Evolutionary conservation across 2,113 vertebrate genomes (phyloP).

Genomic region (Vulpes lagopus): DNA sequence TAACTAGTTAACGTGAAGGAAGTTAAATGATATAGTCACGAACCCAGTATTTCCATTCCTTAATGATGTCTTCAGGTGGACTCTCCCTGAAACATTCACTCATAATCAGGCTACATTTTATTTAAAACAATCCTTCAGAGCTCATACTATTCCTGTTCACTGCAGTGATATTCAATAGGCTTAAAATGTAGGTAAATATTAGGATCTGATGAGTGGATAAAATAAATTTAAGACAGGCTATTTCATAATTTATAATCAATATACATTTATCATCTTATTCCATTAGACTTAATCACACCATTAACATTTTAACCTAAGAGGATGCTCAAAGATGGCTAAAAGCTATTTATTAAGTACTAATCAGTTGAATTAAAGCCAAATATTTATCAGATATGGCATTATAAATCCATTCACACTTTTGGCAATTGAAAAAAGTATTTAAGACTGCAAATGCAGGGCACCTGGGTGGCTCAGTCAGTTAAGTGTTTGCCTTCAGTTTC

Average conservation of each 20-base stretch:
- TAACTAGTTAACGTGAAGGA: neutral
- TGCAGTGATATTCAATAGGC: neutral
- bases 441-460: neutral
- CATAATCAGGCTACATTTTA: neutral
- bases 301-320: slow-evolving; percentile 10
- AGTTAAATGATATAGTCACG: rapidly evolving
- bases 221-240: neutral
- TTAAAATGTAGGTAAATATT: neutral
- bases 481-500: too few relatives aligned
- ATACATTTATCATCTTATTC: neutral
- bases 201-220: neutral
- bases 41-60: neutral
- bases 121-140: too few relatives aligned
- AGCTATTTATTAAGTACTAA: slow-evolving; percentile 41
- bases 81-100: neutral
- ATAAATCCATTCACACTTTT: neutral
- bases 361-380: neutral
- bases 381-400: neutral
- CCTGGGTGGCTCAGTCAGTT: too few relatives aligned
- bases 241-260: slow-evolving; percentile 20
- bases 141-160: rapidly evolving
- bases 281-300: neutral
- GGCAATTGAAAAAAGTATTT: rapidly evolving
- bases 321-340: neutral
- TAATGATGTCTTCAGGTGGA: neutral